phyloP scores from a whole-genome alignment of 2,888 invertebrate species.

The Abrostola tripartita region DNA sequence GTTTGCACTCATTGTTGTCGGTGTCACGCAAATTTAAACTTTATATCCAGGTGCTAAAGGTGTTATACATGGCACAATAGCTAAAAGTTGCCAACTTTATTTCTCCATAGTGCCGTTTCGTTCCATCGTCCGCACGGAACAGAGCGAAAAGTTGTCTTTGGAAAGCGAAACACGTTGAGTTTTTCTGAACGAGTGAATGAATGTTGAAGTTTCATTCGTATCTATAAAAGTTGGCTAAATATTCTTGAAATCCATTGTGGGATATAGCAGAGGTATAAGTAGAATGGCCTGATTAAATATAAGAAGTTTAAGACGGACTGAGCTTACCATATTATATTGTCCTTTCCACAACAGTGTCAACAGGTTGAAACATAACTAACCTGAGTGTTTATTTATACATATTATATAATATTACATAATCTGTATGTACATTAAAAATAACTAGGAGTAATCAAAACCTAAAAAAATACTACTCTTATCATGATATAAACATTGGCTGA shows the following conservation, averaged over 20 bases:
- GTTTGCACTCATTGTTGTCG: slow-evolving; percentile 33
- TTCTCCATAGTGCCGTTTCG: slow-evolving; percentile 50
- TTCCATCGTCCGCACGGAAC: slow-evolving; percentile 48
- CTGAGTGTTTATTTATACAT: too few species aligned
- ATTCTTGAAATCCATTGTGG: slow-evolving; percentile 17
- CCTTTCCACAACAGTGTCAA: too few species aligned
- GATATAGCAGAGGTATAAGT: slow-evolving; percentile 1
- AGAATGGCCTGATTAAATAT: slow-evolving; percentile 5
- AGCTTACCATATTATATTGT: neutral
- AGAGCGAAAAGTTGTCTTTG: slow-evolving; percentile 64
- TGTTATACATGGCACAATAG: slow-evolving; percentile 24
- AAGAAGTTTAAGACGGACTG: slow-evolving; percentile 11
- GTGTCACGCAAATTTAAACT: slow-evolving; percentile 44
- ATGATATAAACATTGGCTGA: too few species aligned
- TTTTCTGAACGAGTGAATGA: slow-evolving; percentile 18
- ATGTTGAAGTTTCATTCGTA: slow-evolving; percentile 16
- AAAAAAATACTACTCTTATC: too few species aligned
- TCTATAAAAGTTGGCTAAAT: slow-evolving; percentile 12
- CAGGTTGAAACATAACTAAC: too few species aligned
- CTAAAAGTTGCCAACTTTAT: slow-evolving; percentile 43
- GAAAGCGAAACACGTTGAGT: slow-evolving; percentile 53
- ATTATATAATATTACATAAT: too few species aligned
- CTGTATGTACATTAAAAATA: too few species aligned
- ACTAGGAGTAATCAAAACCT: too few species aligned
- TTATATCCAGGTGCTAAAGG: slow-evolving; percentile 31